Evolutionary conservation across 2,888 invertebrate genomes (phyloP).

Genomic region (Serrognathus titanus): DNA sequence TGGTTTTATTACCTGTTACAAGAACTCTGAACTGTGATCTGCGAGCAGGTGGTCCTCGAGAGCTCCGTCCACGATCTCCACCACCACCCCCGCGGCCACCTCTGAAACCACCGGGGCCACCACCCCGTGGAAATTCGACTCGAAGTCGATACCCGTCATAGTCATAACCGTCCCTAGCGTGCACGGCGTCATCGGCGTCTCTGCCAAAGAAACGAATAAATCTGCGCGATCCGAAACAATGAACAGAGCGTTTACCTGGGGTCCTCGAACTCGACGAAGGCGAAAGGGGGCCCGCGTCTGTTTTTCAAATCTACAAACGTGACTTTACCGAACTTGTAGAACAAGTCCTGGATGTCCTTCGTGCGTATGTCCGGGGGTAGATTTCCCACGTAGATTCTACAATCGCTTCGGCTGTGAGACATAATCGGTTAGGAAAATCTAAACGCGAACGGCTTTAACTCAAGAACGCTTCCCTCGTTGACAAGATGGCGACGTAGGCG

Average conservation of each 20-base stretch:
- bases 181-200: conserved; percentile 97
- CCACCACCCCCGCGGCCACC: conserved; percentile 54
- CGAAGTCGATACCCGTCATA: conserved; percentile 96
- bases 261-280: conserved; percentile 99
- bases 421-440: conserved; percentile 38
- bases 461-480: conserved; percentile 5
- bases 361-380: conserved; percentile 97
- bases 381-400: conserved; percentile 98
- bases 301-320: conserved; percentile 98
- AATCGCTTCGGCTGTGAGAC: conserved; percentile 77
- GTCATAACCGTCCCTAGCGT: conserved; percentile 95
- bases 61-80: conserved; percentile 54
- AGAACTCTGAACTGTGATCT: conserved; percentile 93
- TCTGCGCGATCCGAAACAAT: background rate
- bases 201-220: conserved; percentile 50
- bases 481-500: conserved; percentile 16
- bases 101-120: conserved; percentile 65
- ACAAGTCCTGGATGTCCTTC: conserved; percentile 97
- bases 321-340: conserved; percentile 98
- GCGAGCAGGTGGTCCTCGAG: conserved; percentile 85
- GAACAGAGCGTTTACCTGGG: conserved; percentile 70
- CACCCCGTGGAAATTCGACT: conserved; percentile 96
- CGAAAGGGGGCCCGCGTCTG: conserved; percentile 95
- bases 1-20: conserved; percentile 67
- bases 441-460: background rate